Evolutionary conservation across 2,797 vertebrate genomes (phyloP).

Genomic region (Acropternis orthonyx): DNA sequence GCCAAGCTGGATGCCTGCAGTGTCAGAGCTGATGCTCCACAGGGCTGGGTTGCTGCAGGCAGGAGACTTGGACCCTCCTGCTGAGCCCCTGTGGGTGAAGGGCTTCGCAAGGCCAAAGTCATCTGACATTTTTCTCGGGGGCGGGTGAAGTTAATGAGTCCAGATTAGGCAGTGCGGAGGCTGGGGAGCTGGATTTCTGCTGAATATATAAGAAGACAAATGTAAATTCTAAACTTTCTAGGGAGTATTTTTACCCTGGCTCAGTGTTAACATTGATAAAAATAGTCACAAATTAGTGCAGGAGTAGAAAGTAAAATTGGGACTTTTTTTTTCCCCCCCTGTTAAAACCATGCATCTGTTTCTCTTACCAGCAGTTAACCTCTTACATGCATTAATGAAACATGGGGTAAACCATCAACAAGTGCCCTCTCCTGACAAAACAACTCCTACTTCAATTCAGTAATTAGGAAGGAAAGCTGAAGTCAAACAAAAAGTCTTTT

Average conservation of each 20-base stretch:
- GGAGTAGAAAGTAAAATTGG: slow-evolving; percentile 58
- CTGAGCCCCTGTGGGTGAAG: background rate
- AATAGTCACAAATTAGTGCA: slow-evolving; percentile 70
- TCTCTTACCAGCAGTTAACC: slow-evolving; percentile 35
- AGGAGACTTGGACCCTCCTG: background rate
- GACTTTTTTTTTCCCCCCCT: background rate
- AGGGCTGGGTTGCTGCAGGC: background rate
- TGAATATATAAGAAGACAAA: slow-evolving; percentile 66
- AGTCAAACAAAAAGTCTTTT: background rate
- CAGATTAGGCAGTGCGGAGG: slow-evolving; percentile 56
- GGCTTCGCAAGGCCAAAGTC: slow-evolving; percentile 34
- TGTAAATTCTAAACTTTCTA: slow-evolving; percentile 67
- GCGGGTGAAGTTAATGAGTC: slow-evolving; percentile 63
- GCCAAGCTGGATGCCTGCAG: background rate
- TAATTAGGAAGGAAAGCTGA: background rate
- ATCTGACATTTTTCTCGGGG: slow-evolving; percentile 63
- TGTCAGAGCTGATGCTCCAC: background rate
- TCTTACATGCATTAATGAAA: slow-evolving; percentile 14
- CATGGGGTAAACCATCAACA: background rate
- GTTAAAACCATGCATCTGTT: slow-evolving; percentile 9
- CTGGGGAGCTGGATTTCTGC: slow-evolving; percentile 41
- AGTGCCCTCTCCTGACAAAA: slow-evolving; percentile 9
- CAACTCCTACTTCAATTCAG: background rate
- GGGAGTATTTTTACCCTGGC: slow-evolving; percentile 69
- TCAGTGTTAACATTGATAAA: slow-evolving; percentile 62